Conservation (phyloP, 2,888 invertebrate genomes). For the Thereva unica region DNA sequence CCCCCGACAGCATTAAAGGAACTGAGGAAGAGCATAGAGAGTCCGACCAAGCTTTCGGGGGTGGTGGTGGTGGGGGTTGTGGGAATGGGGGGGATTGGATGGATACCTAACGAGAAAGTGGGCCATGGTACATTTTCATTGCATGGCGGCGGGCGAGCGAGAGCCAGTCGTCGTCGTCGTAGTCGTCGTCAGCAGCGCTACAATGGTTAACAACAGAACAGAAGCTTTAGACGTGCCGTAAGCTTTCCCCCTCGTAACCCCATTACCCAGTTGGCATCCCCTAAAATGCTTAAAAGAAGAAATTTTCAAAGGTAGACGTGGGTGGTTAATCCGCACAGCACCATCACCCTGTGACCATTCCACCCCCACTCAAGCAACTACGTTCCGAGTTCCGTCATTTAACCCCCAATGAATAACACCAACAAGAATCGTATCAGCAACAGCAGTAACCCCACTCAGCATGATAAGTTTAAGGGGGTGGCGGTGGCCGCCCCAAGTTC, state of each 20-base stretch:
- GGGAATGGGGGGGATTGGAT: too few relatives aligned
- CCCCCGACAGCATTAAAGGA: conserved; percentile 22
- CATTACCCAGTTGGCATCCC: not conserved
- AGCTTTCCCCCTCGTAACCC: conserved; percentile 7
- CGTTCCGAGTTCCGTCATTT: not conserved
- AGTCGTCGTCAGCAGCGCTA: too few relatives aligned
- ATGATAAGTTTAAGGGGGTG: not conserved
- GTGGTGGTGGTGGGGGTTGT: too few relatives aligned
- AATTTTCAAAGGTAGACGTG: conserved; percentile 17
- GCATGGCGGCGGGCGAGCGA: too few relatives aligned
- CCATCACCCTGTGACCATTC: too few relatives aligned
- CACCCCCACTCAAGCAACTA: too few relatives aligned
- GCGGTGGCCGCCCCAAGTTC: too few relatives aligned
- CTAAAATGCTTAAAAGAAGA: conserved; percentile 3
- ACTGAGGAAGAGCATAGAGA: too few relatives aligned
- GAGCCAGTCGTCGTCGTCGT: conserved; percentile 1
- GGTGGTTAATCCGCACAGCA: not conserved
- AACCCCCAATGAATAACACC: not conserved
- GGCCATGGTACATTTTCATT: too few relatives aligned
- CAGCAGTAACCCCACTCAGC: not conserved
- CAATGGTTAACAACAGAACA: too few relatives aligned
- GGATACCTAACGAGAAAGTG: too few relatives aligned
- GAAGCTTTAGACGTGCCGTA: not conserved
- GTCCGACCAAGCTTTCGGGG: too few relatives aligned
- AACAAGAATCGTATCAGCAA: conserved; percentile 1